A percentile compares a stretch with the other conserved stretches of the same genome.
phyloP scores from a whole-genome alignment of 2,888 invertebrate genomes.

The Macrosoma leucophasiata region DNA sequence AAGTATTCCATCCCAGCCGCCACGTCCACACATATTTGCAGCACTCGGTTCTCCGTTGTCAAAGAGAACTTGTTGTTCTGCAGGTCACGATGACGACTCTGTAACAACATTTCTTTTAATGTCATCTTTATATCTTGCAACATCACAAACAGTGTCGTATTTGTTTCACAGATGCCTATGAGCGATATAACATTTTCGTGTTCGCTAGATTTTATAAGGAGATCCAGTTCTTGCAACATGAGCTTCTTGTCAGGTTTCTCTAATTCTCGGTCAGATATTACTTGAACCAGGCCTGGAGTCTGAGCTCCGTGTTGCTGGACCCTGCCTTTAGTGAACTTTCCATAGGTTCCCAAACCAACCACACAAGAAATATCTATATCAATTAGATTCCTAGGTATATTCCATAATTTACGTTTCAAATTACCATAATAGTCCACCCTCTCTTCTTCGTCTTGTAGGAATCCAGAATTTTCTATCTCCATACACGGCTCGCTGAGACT shows the following conservation, averaged over 20 bases:
- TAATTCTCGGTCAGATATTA: constrained; percentile 75
- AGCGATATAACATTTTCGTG: constrained; percentile 84
- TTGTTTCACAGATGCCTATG: constrained; percentile 86
- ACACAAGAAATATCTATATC: constrained; percentile 82
- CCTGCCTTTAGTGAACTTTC: constrained; percentile 83
- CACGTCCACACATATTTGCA: constrained; percentile 80
- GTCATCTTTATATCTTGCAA: constrained; percentile 81
- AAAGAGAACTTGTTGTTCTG: constrained; percentile 75
- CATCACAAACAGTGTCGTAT: constrained; percentile 83
- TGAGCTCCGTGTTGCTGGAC: constrained; percentile 77
- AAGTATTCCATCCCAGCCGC: constrained; percentile 83
- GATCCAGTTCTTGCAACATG: constrained; percentile 82
- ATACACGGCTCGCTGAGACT: constrained; percentile 87
- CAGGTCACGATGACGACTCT: constrained; percentile 72
- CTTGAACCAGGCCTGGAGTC: constrained; percentile 77
- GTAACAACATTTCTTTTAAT: constrained; percentile 82
- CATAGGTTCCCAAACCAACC: constrained; percentile 85
- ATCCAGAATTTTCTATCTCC: constrained; percentile 88
- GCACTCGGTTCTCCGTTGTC: constrained; percentile 77
- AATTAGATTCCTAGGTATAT: constrained; percentile 81
- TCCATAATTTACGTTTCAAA: constrained; percentile 84
- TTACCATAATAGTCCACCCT: constrained; percentile 82
- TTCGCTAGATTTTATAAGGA: constrained; percentile 80
- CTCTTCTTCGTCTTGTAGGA: constrained; percentile 82
- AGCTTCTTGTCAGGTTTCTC: constrained; percentile 68